Conservation (phyloP, 2,797 vertebrate species). For the Parauchenoglanis punctatus region DNA sequence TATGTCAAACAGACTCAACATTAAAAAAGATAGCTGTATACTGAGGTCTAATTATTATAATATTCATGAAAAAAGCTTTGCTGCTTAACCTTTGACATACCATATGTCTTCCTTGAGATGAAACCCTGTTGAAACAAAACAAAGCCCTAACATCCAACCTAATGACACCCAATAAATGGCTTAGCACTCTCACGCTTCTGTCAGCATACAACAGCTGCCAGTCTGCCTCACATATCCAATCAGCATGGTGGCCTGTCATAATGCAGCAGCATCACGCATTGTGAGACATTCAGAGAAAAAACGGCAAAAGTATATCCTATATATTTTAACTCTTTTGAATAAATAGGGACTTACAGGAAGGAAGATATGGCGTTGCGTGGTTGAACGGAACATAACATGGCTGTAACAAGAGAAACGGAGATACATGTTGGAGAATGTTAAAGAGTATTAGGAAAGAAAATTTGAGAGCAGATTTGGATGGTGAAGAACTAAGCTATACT, state of each 20-base stretch:
- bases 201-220: slow-evolving; percentile 75
- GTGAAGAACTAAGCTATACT: not conserved
- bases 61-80: slow-evolving; percentile 6
- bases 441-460: not conserved
- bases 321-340: too few relatives aligned
- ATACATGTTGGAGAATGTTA: not conserved
- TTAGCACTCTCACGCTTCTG: slow-evolving; percentile 72
- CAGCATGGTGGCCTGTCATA: slow-evolving; percentile 54
- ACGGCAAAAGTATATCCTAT: not conserved
- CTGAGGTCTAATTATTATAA: slow-evolving; percentile 32
- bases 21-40: slow-evolving; percentile 3
- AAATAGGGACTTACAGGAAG: not conserved
- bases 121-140: slow-evolving; percentile 64
- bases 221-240: slow-evolving; percentile 68
- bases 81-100: slow-evolving; percentile 73
- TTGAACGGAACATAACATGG: not conserved
- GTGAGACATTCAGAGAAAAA: not conserved
- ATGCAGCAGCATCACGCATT: slow-evolving; percentile 29
- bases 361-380: not conserved
- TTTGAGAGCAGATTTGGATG: not conserved
- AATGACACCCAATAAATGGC: slow-evolving; percentile 73
- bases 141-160: slow-evolving; percentile 65
- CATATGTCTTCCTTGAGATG: slow-evolving; percentile 60
- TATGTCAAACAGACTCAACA: not conserved
- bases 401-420: not conserved